phyloP scores from a whole-genome alignment of 2,113 vertebrate species.

The Theropithecus gelada region DNA sequence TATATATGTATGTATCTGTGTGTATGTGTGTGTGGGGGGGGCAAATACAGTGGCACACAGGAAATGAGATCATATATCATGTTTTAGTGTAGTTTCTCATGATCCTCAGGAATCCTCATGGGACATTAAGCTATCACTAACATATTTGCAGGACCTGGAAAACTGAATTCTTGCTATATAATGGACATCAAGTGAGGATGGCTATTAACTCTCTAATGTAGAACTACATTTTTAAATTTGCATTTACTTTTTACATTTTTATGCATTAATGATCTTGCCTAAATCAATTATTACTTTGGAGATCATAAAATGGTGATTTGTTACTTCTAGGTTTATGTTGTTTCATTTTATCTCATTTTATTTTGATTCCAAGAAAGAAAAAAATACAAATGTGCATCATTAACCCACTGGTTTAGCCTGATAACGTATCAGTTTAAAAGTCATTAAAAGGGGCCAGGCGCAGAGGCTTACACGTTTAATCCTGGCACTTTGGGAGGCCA shows the following conservation, averaged over 20 bases:
- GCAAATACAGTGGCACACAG: neutral
- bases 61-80: neutral
- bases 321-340: neutral
- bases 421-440: neutral
- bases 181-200: neutral
- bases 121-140: neutral
- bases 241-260: neutral
- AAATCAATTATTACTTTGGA: neutral
- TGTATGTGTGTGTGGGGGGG: no score
- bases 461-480: no score
- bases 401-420: neutral
- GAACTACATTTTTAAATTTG: neutral
- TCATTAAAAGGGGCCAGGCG: no score
- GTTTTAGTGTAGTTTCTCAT: neutral
- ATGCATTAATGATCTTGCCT: neutral
- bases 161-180: neutral
- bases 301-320: neutral
- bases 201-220: neutral
- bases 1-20: no score
- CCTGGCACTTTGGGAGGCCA: no score
- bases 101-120: neutral
- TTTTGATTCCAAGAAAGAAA: neutral
- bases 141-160: neutral
- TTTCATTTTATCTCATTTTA: slow-evolving; percentile 5
- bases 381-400: neutral